Evolutionary conservation across 2,888 invertebrate genomes (phyloP).

Genomic region (Pasiphila rectangulata): DNA sequence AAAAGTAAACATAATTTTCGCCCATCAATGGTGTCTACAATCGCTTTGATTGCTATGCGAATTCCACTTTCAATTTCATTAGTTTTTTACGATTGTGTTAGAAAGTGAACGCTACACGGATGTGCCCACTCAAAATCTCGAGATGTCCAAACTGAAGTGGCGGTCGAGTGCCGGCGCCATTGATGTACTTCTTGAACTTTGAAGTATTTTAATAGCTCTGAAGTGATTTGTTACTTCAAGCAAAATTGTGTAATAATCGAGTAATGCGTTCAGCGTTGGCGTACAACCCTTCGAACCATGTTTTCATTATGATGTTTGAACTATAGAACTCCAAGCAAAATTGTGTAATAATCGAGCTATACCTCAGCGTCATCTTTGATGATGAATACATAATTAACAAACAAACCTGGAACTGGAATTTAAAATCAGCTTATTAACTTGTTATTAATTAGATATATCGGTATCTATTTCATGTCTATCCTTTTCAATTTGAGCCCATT

Average conservation of each 20-base stretch:
- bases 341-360: no score
- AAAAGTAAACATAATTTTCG: constrained; percentile 8
- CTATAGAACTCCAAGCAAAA: no score
- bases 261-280: no score
- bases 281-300: no score
- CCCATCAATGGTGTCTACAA: background rate
- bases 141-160: constrained; percentile 42
- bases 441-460: background rate
- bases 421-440: background rate
- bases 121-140: constrained; percentile 40
- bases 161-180: constrained; percentile 32
- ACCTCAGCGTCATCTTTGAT: no score
- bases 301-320: no score
- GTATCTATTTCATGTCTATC: constrained; percentile 39
- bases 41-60: constrained; percentile 24
- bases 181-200: constrained; percentile 24
- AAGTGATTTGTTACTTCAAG: no score
- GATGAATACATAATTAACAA: no score
- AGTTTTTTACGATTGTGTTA: constrained; percentile 42
- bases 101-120: constrained; percentile 54
- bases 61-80: constrained; percentile 48
- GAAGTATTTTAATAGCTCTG: constrained; percentile 3
- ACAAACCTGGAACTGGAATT: background rate
- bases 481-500: constrained; percentile 41
- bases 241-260: no score